Percentiles rank a stretch among this genome's conserved stretches.
Conservation (phyloP, 2,797 vertebrate species). For the Synaphobranchus kaupii region DNA sequence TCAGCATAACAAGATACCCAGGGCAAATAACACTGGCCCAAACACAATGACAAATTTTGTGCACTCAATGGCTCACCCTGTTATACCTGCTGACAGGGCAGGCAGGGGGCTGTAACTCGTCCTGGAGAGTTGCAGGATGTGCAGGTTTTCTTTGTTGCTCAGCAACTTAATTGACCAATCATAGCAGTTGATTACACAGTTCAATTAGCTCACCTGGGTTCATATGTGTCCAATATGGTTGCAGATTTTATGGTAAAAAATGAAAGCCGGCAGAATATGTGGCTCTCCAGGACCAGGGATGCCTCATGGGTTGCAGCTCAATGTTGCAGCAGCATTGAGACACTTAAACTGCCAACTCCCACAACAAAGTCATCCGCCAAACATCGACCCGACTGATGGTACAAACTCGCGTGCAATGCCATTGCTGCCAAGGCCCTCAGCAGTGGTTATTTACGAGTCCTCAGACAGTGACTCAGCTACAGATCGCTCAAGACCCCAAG, state of each 20-base stretch:
- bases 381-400: neutral
- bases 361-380: neutral
- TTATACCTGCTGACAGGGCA: neutral
- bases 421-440: neutral
- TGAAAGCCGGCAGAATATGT: neutral
- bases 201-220: neutral
- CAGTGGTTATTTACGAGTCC: neutral
- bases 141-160: neutral
- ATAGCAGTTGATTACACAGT: neutral
- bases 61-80: neutral
- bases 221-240: neutral
- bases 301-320: neutral
- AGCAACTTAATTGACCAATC: neutral
- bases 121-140: neutral
- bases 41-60: neutral
- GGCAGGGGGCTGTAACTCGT: neutral
- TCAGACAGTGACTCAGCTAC: neutral
- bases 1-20: neutral
- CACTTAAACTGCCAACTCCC: neutral
- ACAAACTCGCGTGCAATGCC: neutral
- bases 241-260: neutral
- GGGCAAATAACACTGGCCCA: neutral
- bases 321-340: neutral
- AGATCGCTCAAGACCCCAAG: neutral
- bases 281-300: neutral